These are phyloP conservation scores for Enteromius afrohamiltoni DNA, from an alignment of 2,797 vertebrate species.

Conservation along the genomic window DNA sequence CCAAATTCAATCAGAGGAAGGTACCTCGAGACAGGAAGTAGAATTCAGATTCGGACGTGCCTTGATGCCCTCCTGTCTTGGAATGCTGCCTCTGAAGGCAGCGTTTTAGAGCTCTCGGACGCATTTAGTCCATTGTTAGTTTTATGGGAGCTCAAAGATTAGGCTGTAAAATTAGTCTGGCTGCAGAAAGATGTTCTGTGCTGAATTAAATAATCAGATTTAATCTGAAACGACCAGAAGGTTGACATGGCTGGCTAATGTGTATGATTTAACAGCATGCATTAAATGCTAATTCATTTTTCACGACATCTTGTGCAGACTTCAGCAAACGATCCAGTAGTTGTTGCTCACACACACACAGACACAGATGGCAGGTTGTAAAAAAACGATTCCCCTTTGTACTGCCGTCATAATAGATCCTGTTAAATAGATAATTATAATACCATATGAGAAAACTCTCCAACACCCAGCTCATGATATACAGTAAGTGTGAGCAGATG, in stretches of 20 bases:
- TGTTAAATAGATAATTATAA: conserved; percentile 50
- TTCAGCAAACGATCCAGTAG: conserved; percentile 32
- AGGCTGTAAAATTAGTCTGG: not conserved
- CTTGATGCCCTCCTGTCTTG: too few species aligned
- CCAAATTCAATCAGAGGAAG: too few species aligned
- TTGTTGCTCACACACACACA: conserved; percentile 14
- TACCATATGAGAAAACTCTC: conserved; percentile 43
- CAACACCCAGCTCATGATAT: conserved; percentile 24
- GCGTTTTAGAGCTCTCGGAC: too few species aligned
- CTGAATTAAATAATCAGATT: not conserved
- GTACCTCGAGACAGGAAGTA: too few species aligned
- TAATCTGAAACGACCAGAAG: not conserved
- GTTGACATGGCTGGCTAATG: not conserved
- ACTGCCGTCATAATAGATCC: conserved; percentile 46
- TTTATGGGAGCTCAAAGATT: not conserved
- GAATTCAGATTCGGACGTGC: too few species aligned
- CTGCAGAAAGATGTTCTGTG: not conserved
- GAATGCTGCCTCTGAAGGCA: too few species aligned
- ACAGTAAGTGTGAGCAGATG: conserved; percentile 47
- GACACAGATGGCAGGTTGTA: conserved; percentile 41
- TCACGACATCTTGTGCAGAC: conserved; percentile 18
- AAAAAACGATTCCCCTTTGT: conserved; percentile 39
- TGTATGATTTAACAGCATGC: conserved; percentile 4
- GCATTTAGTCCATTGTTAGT: not conserved
- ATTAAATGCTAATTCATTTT: conserved; percentile 35